Evolutionary conservation across 2,113 vertebrate species (phyloP).

Genomic region (Myxocyprinus asiaticus): DNA sequence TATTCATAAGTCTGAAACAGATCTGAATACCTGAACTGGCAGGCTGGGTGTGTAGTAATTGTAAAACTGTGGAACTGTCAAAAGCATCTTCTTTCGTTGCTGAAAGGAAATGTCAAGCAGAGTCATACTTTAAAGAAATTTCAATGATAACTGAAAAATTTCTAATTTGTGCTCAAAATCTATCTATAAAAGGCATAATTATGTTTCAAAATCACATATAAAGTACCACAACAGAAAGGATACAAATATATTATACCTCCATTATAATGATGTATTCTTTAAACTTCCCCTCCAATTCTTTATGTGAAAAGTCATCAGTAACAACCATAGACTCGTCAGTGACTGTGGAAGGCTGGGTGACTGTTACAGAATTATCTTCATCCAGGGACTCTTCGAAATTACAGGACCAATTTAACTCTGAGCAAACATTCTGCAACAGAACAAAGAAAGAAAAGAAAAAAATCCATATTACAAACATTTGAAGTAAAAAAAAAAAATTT

Average conservation of each 20-base stretch:
- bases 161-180: background rate
- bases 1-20: conserved; percentile 28
- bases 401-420: conserved; percentile 31
- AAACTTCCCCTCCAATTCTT: conserved; percentile 64
- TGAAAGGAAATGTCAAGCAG: conserved; percentile 47
- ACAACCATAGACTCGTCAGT: conserved; percentile 20
- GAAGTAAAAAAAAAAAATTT: too few species aligned
- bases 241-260: conserved; percentile 59
- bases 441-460: background rate
- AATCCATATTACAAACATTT: background rate
- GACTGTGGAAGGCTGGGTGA: background rate
- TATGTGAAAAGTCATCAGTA: conserved; percentile 47
- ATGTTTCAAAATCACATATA: conserved; percentile 21
- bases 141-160: conserved; percentile 3
- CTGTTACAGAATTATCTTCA: background rate
- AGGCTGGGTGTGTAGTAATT: conserved; percentile 59
- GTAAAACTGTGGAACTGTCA: conserved; percentile 65
- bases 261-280: conserved; percentile 62
- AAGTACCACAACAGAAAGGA: background rate
- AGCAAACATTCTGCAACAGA: conserved; percentile 21
- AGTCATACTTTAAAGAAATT: background rate
- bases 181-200: conserved; percentile 10
- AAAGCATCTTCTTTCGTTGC: conserved; percentile 62
- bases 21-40: conserved; percentile 64
- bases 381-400: background rate